Evolutionary conservation across 2,113 vertebrate genomes (phyloP).

Genomic region (Cricetomys ansorgei): DNA sequence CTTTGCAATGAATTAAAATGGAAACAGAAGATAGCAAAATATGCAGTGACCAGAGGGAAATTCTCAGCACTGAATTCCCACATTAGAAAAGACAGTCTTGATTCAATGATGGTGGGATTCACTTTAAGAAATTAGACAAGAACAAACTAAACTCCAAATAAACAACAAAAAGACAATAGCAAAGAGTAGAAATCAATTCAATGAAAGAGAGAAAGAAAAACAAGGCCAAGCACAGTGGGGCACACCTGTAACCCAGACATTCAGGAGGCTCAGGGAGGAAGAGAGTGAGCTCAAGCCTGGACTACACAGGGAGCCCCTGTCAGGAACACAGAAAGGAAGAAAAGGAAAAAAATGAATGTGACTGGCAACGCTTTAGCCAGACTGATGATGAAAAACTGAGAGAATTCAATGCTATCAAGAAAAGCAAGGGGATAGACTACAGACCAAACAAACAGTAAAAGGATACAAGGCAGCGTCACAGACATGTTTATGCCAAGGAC

Average conservation of each 20-base stretch:
- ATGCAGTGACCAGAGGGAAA: background rate
- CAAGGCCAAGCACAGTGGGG: background rate
- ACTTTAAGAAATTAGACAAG: background rate
- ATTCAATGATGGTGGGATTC: background rate
- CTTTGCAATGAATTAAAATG: background rate
- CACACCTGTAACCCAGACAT: background rate
- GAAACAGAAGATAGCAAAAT: background rate
- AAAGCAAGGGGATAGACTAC: background rate
- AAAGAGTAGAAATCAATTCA: background rate
- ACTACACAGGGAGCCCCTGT: background rate
- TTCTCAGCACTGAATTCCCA: fast-evolving
- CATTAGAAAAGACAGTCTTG: background rate
- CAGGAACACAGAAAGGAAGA: background rate
- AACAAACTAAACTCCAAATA: background rate
- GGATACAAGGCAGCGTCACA: fast-evolving
- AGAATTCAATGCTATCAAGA: background rate
- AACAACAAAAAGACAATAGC: background rate
- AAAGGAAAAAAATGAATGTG: background rate
- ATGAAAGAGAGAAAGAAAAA: background rate
- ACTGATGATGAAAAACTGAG: background rate
- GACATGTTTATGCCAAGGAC: background rate
- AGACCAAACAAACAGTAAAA: background rate
- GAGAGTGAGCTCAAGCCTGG: background rate
- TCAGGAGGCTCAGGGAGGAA: background rate
- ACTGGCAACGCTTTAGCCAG: background rate